phyloP scores from a whole-genome alignment of 2,797 vertebrate species.

The Pitangus sulphuratus region DNA sequence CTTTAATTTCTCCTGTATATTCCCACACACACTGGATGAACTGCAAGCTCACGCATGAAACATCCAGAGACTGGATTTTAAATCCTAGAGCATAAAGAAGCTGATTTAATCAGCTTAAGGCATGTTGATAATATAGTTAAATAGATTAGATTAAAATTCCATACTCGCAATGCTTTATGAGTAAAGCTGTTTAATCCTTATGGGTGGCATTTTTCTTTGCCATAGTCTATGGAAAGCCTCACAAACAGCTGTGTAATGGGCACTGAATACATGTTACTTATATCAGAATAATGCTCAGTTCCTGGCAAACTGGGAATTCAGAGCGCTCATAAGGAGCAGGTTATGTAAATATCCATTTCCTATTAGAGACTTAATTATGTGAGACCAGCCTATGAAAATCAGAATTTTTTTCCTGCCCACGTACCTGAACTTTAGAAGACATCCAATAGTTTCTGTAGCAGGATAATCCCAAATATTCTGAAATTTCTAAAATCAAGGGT shows the following conservation, averaged over 20 bases:
- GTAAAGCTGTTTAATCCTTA: neutral
- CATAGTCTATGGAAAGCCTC: neutral
- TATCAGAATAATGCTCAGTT: neutral
- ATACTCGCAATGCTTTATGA: neutral
- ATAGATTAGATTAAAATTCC: slow-evolving; percentile 22
- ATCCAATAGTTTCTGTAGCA: neutral
- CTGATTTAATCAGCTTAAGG: slow-evolving; percentile 16
- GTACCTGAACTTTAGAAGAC: neutral
- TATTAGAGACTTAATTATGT: neutral
- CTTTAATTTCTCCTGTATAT: neutral
- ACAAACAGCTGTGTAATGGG: neutral
- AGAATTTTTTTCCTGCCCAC: neutral
- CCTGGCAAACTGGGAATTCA: neutral
- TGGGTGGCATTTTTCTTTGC: neutral
- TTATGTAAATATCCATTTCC: neutral
- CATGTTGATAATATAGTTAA: slow-evolving; percentile 33
- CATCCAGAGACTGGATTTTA: neutral
- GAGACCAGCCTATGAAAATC: neutral
- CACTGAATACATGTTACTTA: neutral
- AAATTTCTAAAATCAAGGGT: neutral
- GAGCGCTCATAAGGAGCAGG: neutral
- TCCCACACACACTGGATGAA: neutral
- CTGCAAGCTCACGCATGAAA: neutral
- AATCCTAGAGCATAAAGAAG: neutral
- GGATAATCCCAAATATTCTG: neutral